These are phyloP conservation scores for Heterodera schachtii DNA, from an alignment of 1,140 invertebrate genomes.

Conservation along the genomic window DNA sequence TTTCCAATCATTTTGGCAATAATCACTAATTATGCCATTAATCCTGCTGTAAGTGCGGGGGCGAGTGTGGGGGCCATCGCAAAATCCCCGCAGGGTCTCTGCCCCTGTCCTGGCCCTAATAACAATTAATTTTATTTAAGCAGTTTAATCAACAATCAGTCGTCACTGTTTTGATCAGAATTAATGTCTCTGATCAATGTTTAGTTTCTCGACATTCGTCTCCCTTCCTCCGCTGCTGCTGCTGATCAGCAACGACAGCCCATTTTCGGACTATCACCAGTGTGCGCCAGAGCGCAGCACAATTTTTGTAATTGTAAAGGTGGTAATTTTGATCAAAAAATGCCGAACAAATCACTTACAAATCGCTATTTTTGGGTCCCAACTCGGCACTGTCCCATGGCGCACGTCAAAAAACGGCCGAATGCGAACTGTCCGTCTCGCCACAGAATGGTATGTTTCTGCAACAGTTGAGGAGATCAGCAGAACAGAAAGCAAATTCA, in stretches of 20 bases:
- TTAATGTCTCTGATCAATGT: neutral
- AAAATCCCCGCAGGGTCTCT: too few species aligned
- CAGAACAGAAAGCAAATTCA: too few species aligned
- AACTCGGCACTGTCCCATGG: constrained; percentile 29
- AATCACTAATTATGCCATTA: too few species aligned
- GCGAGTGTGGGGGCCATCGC: too few species aligned
- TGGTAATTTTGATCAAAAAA: neutral
- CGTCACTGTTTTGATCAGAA: too few species aligned
- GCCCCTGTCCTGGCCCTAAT: too few species aligned
- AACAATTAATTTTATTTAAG: too few species aligned
- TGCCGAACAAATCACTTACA: neutral
- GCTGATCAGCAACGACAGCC: neutral
- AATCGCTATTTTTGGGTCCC: constrained; percentile 1
- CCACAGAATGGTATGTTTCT: constrained; percentile 2
- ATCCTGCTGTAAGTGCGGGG: too few species aligned
- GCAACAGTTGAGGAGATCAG: too few species aligned
- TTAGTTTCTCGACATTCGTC: constrained; percentile 6
- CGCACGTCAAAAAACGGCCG: constrained; percentile 8
- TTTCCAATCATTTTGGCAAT: neutral
- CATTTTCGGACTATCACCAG: constrained; percentile 16
- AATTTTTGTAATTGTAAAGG: constrained; percentile 25
- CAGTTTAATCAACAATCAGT: too few species aligned
- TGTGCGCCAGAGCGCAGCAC: neutral
- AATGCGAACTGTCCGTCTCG: neutral
- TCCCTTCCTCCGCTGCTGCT: neutral